These are phyloP conservation scores for Eugnorisma glareosa DNA, from an alignment of 2,888 invertebrate species.

Conservation along the genomic window DNA sequence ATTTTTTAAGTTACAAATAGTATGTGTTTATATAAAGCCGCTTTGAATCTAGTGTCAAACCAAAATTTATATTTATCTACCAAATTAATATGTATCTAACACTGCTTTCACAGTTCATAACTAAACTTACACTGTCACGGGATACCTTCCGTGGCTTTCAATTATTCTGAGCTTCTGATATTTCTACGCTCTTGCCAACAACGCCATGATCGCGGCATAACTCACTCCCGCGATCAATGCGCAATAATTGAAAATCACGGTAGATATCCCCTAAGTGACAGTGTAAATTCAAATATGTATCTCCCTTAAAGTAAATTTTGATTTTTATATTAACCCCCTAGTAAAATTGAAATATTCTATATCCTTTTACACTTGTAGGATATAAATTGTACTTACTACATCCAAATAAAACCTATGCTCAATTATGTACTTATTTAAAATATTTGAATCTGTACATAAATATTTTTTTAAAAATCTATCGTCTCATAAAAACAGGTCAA, in stretches of 20 bases:
- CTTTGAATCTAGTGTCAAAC: background rate
- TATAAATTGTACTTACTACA: slow-evolving; percentile 53
- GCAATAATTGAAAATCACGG: no score
- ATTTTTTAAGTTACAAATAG: background rate
- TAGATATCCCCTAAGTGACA: no score
- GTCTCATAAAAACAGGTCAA: slow-evolving; percentile 1
- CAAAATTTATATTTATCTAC: background rate
- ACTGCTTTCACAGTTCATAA: no score
- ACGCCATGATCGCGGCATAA: no score
- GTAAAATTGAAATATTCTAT: background rate
- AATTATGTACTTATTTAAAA: slow-evolving; percentile 25
- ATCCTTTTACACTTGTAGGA: background rate
- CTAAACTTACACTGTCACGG: no score
- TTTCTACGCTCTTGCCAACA: no score
- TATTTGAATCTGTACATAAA: slow-evolving; percentile 22
- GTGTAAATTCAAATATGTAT: background rate
- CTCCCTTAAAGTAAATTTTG: background rate
- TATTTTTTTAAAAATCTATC: background rate
- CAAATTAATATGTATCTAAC: background rate
- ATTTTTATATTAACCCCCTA: background rate
- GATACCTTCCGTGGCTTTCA: no score
- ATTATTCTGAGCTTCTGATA: no score
- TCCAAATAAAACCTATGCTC: slow-evolving; percentile 40
- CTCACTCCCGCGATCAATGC: no score
- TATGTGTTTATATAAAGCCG: background rate